phyloP scores from a whole-genome alignment of 2,113 vertebrate species.

The Orycteropus afer region DNA sequence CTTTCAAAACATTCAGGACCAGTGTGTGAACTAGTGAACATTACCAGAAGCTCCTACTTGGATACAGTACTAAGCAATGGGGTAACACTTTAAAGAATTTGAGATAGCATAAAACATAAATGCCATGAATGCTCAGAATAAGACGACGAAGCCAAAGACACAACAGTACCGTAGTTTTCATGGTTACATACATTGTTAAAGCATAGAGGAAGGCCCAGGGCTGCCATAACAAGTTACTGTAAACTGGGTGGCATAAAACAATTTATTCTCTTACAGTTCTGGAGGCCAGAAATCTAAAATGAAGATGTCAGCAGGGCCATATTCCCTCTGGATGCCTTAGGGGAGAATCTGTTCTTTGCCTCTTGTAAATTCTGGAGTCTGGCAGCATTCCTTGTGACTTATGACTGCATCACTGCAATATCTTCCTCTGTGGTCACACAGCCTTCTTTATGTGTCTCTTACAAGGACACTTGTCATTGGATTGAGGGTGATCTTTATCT shows the following conservation, averaged over 20 bases:
- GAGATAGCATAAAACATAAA: not conserved
- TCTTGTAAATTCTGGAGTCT: not conserved
- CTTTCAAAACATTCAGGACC: not conserved
- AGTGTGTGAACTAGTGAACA: fast-evolving
- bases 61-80: not conserved
- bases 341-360: not conserved
- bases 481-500: not conserved
- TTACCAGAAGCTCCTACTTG: not conserved
- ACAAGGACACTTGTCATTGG: not conserved
- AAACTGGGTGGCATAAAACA: too few relatives aligned
- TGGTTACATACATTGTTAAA: too few relatives aligned
- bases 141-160: not conserved
- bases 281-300: not conserved
- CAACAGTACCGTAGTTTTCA: not conserved
- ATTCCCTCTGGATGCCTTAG: not conserved
- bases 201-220: too few relatives aligned
- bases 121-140: not conserved
- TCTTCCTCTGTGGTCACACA: too few relatives aligned
- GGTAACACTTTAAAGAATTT: not conserved
- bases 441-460: too few relatives aligned
- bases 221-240: not conserved
- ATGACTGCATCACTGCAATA: not conserved
- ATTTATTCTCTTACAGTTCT: too few relatives aligned
- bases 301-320: not conserved
- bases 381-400: not conserved